Evolutionary conservation across 2,888 invertebrate species (phyloP), one percentile per base, ranked within the genome.

Genomic region (Eupeodes latifasciatus): DNA sequence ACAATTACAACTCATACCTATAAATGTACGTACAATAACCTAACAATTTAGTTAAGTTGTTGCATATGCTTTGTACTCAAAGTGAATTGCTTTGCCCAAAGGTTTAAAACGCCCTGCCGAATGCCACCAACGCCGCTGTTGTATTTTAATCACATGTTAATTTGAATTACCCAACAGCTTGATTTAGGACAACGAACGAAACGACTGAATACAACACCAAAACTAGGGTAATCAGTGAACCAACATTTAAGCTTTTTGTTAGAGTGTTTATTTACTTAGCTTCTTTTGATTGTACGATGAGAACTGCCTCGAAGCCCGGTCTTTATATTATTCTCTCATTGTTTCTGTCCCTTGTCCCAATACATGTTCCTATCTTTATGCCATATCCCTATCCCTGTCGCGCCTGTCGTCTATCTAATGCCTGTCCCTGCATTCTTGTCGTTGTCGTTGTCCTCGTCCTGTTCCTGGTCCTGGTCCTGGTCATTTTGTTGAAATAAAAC

Each of bases 401-500:
- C 27, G 27, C 27, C 27, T 27, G 27, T 27, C 27, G 27, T 27
- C 27, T 27, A 27, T 6, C 11, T 47, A 12, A 16, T 44, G 16
- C 12, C 62, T 62, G 7, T 10, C n/a, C 12, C 11, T 47, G 47
- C 47, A 47, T 0, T 11, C n/a, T 5, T 9, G 6, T 16, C 6
- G 16, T 51, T 1, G 27, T 27, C 5, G 6, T 40, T 19, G 55
- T 55, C 9, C 55, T 55, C 19, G 9, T 19, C 5, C 57, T 34
- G 14, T 19, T 14, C 6, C 16, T 5, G 16, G 10, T 14, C 53
- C 44, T 0, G 51, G 19, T 40, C 16, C 71, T 44, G 66, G 78
- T 78, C 74, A 78, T 78, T 78, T 71, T 67, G 66, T 78, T 59
- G 72, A 83, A 83, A 77, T 83, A 78, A 74, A 83, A 83, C 72